Percentiles rank a stretch among this genome's conserved stretches.
phyloP scores from a whole-genome alignment of 2,888 invertebrate genomes.

The Drosophila kambysellisi region DNA sequence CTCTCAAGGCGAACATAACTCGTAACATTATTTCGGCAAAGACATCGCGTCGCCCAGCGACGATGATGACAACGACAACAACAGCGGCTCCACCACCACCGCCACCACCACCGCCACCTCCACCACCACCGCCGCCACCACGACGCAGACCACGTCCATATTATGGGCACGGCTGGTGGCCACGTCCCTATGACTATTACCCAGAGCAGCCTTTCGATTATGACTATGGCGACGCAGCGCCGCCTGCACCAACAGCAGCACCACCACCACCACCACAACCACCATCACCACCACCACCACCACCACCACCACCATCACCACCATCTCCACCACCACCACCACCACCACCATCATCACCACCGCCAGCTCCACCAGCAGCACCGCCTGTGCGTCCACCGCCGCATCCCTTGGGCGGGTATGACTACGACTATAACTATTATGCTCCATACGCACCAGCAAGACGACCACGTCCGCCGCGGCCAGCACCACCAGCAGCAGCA shows the following conservation, averaged over 20 bases:
- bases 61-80: slow-evolving; percentile 32
- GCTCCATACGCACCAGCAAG: slow-evolving; percentile 21
- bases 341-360: too few species aligned
- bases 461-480: slow-evolving; percentile 19
- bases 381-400: slow-evolving; percentile 23
- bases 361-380: slow-evolving; percentile 6
- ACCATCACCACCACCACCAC: not conserved
- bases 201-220: slow-evolving; percentile 49
- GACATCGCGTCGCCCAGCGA: slow-evolving; percentile 40
- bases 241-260: slow-evolving; percentile 19
- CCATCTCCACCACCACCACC: slow-evolving; percentile 6
- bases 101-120: slow-evolving; percentile 33
- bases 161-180: slow-evolving; percentile 62
- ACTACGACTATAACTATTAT: slow-evolving; percentile 56
- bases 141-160: slow-evolving; percentile 39
- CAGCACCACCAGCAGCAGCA: slow-evolving; percentile 17
- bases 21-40: slow-evolving; percentile 33
- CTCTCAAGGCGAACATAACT: slow-evolving; percentile 61
- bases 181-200: slow-evolving; percentile 58
- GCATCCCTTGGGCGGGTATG: slow-evolving; percentile 34
- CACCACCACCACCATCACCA: slow-evolving; percentile 2
- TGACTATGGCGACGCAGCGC: slow-evolving; percentile 49
- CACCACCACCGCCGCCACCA: slow-evolving; percentile 33
- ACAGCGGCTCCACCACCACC: slow-evolving; percentile 24
- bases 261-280: slow-evolving; percentile 16